Evolutionary conservation across 64 coral and sea anemone genomes (phyloP).

Genomic region (Stylophora pistillata): DNA sequence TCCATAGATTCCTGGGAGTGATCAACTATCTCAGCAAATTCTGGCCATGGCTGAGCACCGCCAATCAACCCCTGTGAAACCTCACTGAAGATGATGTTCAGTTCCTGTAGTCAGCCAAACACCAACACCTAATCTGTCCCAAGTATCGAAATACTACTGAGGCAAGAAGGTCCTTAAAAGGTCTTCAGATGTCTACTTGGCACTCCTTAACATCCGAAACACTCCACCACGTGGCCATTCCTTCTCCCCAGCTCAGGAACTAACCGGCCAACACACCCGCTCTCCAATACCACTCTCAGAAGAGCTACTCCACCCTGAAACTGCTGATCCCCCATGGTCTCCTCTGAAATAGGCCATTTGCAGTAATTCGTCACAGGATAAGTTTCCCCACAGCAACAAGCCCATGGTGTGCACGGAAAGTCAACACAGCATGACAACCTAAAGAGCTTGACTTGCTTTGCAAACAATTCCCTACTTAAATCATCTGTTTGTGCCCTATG

Average conservation of each 20-base stretch:
- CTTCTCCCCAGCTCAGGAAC: slow-evolving; percentile 40
- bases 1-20: slow-evolving; percentile 46
- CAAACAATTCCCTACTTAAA: too few relatives aligned
- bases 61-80: slow-evolving; percentile 40
- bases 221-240: slow-evolving; percentile 39
- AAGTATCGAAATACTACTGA: too few relatives aligned
- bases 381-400: too few relatives aligned
- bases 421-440: too few relatives aligned
- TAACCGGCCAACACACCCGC: slow-evolving; percentile 28
- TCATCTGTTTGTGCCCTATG: too few relatives aligned
- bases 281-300: slow-evolving; percentile 29
- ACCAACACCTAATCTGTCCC: too few relatives aligned
- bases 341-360: neutral
- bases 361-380: too few relatives aligned
- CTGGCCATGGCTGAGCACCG: slow-evolving; percentile 51
- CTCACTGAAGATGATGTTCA: too few relatives aligned
- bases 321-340: slow-evolving; percentile 1
- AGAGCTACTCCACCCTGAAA: slow-evolving; percentile 9
- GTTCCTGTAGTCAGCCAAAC: too few relatives aligned
- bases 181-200: slow-evolving; percentile 33
- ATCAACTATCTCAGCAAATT: slow-evolving; percentile 67
- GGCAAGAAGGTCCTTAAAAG: slow-evolving; percentile 27
- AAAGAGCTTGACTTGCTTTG: too few relatives aligned
- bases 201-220: slow-evolving; percentile 53
- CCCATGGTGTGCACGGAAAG: too few relatives aligned